phyloP scores from a whole-genome alignment of 1,140 invertebrate species.

The Lysiphlebus fabarum region DNA sequence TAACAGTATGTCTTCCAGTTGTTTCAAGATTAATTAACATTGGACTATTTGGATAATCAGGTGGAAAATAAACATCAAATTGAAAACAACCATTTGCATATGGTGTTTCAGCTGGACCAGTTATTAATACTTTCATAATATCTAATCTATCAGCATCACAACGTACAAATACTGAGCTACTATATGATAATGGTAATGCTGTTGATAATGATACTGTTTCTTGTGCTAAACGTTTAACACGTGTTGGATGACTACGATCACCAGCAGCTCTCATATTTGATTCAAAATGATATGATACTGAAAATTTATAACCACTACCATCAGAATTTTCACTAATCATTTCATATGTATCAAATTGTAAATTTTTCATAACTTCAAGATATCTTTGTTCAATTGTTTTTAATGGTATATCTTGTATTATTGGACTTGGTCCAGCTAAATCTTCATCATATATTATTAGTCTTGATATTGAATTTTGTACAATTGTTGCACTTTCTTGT shows the following conservation, averaged over 20 bases:
- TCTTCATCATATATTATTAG: conserved; percentile 50
- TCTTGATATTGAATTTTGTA: conserved; percentile 65
- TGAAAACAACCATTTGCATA: conserved; percentile 88
- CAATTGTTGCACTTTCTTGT: conserved; percentile 72
- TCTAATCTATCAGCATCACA: conserved; percentile 92
- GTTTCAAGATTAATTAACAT: conserved; percentile 92
- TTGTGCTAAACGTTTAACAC: conserved; percentile 90
- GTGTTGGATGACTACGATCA: conserved; percentile 76
- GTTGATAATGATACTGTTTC: conserved; percentile 94
- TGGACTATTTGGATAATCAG: conserved; percentile 77
- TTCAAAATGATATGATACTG: conserved; percentile 89
- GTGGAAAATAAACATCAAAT: conserved; percentile 88
- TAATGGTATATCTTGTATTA: conserved; percentile 53
- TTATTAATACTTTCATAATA: conserved; percentile 94
- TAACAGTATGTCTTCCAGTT: conserved; percentile 86
- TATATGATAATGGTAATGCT: conserved; percentile 87
- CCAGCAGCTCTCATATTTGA: conserved; percentile 82
- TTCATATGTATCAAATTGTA: conserved; percentile 90
- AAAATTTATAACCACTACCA: conserved; percentile 75
- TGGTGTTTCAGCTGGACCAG: conserved; percentile 83
- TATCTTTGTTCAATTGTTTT: conserved; percentile 71
- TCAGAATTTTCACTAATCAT: conserved; percentile 79
- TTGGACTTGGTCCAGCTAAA: conserved; percentile 41
- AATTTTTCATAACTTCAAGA: conserved; percentile 78
- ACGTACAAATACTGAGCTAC: conserved; percentile 92